Evolutionary conservation across 2,888 invertebrate species (phyloP), one percentile per base, ranked within the genome.

Genomic region (Eucera pruinosa): DNA sequence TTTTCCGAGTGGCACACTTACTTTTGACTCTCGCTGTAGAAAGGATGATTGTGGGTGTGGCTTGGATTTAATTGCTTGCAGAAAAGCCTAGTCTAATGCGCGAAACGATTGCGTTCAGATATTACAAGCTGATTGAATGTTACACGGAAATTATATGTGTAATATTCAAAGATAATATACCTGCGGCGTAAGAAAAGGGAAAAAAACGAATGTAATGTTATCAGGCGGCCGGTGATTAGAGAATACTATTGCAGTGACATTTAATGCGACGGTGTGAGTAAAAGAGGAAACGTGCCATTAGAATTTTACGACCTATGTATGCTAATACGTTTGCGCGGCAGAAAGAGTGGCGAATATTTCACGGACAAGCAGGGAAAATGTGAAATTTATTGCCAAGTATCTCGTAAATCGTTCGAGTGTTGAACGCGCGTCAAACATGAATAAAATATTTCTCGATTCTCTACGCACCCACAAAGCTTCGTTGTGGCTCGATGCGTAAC

Each of bases 341-440:
- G 39, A 11, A 6, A 57, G 20, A 6, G 47, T 6, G 13, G 25
- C 20, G 36, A 23, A 48, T 36, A 48, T 50, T 50, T 62, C 48
- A 48, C 61, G 36, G 36, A 48, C 33, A 62, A 27, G 25, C 39
- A 41, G 11, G 48, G 36, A 48, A 62, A 62, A 50, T 48, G 33
- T 11, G 48, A 62, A 48, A 62, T 39, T 62, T 39, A 36, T 39
- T 36, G 48, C 33, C 36, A 7, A 1, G 7, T 62, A 36, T 62
- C 48, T 62, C 62, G 62, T 62, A 62, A 50, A 62, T 62, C 48
- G 62, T 62, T 62, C 48, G 7, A 39, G 48, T 20, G 36, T 48
- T 25, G 33, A 36, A 36, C 33, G 45, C 33, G 47, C n/a, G 61
- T 62, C 62, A 27, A n/a, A 5, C 48, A 25, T 57, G 57, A 48